Conservation (phyloP, 2,888 invertebrate genomes). For the Thysanoteuthis rhombus region DNA sequence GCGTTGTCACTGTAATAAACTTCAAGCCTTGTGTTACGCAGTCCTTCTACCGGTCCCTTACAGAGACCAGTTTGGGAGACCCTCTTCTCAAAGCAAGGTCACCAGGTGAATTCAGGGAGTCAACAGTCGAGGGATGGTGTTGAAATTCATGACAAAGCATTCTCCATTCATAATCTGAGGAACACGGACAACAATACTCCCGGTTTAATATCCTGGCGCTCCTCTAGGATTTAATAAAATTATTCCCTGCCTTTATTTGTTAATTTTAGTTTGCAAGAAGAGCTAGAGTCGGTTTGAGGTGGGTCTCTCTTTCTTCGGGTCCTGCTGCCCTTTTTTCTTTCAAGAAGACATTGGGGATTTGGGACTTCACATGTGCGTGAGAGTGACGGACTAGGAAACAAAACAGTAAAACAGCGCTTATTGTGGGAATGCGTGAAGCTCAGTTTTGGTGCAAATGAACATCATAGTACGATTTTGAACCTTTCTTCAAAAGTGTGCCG, state of each 20-base stretch:
- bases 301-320: not conserved
- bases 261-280: slow-evolving; percentile 12
- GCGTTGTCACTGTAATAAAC: not conserved
- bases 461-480: not conserved
- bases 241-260: not conserved
- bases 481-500: not conserved
- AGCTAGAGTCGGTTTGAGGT: not conserved
- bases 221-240: not conserved
- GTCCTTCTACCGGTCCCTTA: not conserved
- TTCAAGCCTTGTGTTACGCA: not conserved
- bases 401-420: not conserved
- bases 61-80: not conserved
- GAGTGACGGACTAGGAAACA: not conserved
- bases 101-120: not conserved
- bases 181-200: not conserved
- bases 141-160: not conserved
- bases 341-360: not conserved
- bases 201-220: not conserved
- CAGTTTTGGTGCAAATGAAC: not conserved
- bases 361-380: not conserved
- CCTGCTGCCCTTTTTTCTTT: not conserved
- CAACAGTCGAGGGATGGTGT: not conserved
- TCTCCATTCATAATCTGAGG: not conserved
- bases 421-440: not conserved
- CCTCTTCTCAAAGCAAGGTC: slow-evolving; percentile 12